Base-by-base conservation (phyloP, 2,888 invertebrate genomes). In the Carpatolechia fugitivella region DNA sequence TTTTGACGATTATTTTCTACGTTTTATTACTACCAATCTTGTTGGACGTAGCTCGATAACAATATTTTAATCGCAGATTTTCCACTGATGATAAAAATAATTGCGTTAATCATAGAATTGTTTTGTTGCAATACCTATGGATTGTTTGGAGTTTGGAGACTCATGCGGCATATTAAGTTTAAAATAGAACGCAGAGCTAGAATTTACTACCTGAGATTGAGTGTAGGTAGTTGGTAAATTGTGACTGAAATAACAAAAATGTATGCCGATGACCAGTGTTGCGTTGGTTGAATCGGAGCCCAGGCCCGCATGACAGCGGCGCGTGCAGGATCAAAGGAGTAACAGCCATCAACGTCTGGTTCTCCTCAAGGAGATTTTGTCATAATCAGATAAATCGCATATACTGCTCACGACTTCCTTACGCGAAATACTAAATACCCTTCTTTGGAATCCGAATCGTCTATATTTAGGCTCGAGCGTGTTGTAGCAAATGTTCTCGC, bases 381-480 rank as follows among this genome's bases (percentile, higher is more conserved):
- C 76, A 78, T 79, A 80, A 84, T 84, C 78, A 76, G 73, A 79
- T 80, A 78, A 78, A 80, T 80, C 70, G 70, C 76, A 72, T 74
- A 76, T 74, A 70, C 71, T 60, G 66, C 72, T 70, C 69, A 78
- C 69, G 72, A 79, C 69, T 79, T 80, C 76, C 80, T 82, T 77
- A 73, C 67, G 68, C 62, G 69, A 75, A 72, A 66, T 65, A 59
- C 63, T 62, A 58, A 66, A 65, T 66, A 66, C 64, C 70, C 71
- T 68, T 70, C 68, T 70, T 69, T 68, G 69, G 68, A 64, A 64
- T 67, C 59, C 60, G 57, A 60, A 64, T 63, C 55, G 31, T 59
- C 64, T 71, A 65, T 66, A 69, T 68, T 68, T 66, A 67, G 66
- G 52, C 57, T 57, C 62, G 56, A 49, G 55, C 60, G 58, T 59